phyloP scores from a whole-genome alignment of 2,113 vertebrate genomes.

The Seriola rivoliana region DNA sequence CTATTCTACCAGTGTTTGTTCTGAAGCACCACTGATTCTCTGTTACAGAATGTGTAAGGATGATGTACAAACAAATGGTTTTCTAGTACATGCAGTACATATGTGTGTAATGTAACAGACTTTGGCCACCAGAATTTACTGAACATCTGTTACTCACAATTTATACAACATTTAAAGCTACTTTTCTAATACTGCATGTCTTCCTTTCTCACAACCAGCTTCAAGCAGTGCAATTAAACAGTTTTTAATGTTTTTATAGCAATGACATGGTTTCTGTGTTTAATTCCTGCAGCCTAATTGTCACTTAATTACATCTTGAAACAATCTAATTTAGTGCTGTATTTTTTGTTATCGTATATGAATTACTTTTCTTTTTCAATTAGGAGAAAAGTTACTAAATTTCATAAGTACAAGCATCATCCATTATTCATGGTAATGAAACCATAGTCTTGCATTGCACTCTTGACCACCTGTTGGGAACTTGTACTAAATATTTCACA shows the following conservation, averaged over 20 bases:
- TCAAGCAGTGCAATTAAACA: conserved; percentile 12
- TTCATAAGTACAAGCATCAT: conserved; percentile 84
- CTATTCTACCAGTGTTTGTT: neutral
- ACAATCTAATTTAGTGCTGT: conserved; percentile 34
- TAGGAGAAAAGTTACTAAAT: conserved; percentile 69
- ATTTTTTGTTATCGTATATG: conserved; percentile 18
- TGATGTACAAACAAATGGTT: neutral
- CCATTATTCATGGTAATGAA: conserved; percentile 76
- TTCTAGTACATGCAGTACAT: neutral
- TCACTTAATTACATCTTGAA: conserved; percentile 52
- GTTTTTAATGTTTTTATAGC: conserved; percentile 30
- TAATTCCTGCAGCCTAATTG: conserved; percentile 42
- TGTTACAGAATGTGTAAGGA: neutral
- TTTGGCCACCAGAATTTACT: neutral
- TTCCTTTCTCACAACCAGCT: neutral
- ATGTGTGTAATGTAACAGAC: neutral
- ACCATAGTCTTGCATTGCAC: conserved; percentile 70
- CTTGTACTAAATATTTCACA: conserved; percentile 90
- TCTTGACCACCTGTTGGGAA: conserved; percentile 92
- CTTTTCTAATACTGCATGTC: neutral
- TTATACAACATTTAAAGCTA: neutral
- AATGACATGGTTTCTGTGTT: conserved; percentile 44
- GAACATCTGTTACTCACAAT: neutral
- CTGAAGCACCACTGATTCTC: neutral
- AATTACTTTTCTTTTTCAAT: conserved; percentile 76